Evolutionary conservation across 2,888 invertebrate genomes (phyloP).

Genomic region (Heliconius cydno): DNA sequence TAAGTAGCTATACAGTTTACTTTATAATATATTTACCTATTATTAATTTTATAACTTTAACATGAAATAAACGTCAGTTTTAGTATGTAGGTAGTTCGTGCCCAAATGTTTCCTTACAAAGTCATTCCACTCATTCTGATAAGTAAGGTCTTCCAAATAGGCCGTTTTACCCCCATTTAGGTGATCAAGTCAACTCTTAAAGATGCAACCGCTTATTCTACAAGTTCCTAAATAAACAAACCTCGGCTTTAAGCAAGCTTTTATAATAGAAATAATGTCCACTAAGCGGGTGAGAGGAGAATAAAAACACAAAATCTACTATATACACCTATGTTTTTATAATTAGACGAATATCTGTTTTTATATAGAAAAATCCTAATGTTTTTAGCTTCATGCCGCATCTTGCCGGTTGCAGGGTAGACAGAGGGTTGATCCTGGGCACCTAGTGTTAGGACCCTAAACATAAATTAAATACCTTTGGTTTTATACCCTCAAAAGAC

Average conservation of each 20-base stretch:
- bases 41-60: not conserved
- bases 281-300: not conserved
- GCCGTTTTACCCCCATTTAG: constrained; percentile 40
- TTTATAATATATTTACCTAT: not conserved
- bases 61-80: not conserved
- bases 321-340: not conserved
- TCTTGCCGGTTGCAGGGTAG: too few species aligned
- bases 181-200: constrained; percentile 44
- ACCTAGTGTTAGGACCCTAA: too few species aligned
- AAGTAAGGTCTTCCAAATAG: constrained; percentile 40
- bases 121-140: constrained; percentile 39
- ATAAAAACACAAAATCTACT: too few species aligned
- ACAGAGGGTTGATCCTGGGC: too few species aligned
- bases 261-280: constrained; percentile 18
- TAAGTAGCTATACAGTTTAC: too few species aligned
- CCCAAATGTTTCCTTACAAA: constrained; percentile 27
- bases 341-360: not conserved
- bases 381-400: not conserved
- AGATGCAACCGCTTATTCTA: constrained; percentile 49
- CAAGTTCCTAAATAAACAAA: constrained; percentile 49
- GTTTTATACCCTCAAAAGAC: too few species aligned
- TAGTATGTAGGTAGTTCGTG: not conserved
- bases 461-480: too few species aligned
- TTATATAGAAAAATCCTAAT: not conserved
- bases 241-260: constrained; percentile 30